phyloP scores from a whole-genome alignment of 2,113 vertebrate genomes.

The Megaceryle torquata region DNA sequence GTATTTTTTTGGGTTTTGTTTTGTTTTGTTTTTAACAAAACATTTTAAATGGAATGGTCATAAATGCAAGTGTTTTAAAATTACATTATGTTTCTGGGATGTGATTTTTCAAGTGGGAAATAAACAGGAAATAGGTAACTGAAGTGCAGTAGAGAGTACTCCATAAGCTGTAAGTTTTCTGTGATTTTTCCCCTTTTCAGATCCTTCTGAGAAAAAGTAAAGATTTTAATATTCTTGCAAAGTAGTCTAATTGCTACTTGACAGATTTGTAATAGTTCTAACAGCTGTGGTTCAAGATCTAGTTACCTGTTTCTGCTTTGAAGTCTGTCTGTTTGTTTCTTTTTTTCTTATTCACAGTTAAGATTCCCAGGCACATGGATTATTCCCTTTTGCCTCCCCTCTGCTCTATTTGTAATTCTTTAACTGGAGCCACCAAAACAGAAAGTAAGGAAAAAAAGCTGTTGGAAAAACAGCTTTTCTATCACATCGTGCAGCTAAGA shows the following conservation, averaged over 20 bases:
- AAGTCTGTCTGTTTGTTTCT: neutral
- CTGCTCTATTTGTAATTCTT: constrained; percentile 21
- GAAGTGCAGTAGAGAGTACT: constrained; percentile 35
- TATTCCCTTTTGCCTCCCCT: constrained; percentile 35
- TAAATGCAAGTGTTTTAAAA: constrained; percentile 58
- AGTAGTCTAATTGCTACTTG: constrained; percentile 39
- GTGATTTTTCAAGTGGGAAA: constrained; percentile 60
- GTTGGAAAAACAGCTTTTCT: neutral
- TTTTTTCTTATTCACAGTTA: neutral
- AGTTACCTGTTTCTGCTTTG: constrained; percentile 29
- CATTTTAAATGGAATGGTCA: constrained; percentile 57
- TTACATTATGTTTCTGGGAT: constrained; percentile 58
- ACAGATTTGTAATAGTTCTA: constrained; percentile 18
- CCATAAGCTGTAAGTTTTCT: constrained; percentile 2
- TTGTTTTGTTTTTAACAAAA: constrained; percentile 14
- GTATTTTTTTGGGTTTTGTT: neutral
- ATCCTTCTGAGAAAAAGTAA: neutral
- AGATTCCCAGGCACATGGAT: constrained; percentile 7
- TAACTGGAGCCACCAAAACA: neutral
- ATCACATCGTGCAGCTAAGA: neutral
- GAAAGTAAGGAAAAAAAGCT: neutral
- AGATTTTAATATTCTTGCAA: constrained; percentile 36
- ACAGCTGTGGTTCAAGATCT: constrained; percentile 18
- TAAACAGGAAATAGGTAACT: constrained; percentile 70
- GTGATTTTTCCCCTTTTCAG: neutral